Percentiles rank a stretch among this genome's conserved stretches.
These are phyloP conservation scores for Xiphorhynchus erythropygius DNA, from an alignment of 2,797 vertebrate species.

Conservation along the genomic window DNA sequence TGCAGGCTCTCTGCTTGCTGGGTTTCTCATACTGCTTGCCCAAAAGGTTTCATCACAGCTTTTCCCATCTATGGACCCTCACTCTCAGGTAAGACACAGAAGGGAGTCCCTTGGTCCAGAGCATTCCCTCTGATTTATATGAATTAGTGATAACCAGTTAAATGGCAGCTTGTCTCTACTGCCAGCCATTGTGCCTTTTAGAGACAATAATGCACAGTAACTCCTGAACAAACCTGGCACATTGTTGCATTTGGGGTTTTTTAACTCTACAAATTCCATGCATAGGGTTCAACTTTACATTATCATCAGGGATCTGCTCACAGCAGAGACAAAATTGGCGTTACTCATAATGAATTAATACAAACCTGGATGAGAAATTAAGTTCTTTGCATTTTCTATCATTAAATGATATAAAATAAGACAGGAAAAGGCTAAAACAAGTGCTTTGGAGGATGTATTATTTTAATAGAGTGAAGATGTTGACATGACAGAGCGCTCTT, in stretches of 20 bases:
- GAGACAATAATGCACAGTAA: not conserved
- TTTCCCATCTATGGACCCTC: not conserved
- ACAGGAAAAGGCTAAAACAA: constrained; percentile 16
- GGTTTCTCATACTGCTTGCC: not conserved
- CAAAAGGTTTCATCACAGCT: not conserved
- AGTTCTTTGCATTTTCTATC: not conserved
- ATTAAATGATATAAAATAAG: not conserved
- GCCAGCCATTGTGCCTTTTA: not conserved
- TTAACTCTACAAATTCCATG: not conserved
- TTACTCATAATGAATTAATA: not conserved
- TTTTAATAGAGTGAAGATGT: constrained; percentile 13
- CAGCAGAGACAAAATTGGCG: not conserved
- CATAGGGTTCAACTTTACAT: not conserved
- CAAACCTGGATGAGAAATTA: constrained; percentile 10
- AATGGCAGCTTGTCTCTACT: not conserved
- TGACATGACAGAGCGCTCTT: not conserved
- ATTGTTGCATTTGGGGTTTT: accelerated
- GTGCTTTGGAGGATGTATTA: constrained; percentile 2
- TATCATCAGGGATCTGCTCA: not conserved
- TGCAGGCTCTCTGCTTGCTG: not conserved
- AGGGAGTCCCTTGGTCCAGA: not conserved
- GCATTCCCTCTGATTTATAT: not conserved
- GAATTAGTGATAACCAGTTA: not conserved
- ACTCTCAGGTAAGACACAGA: not conserved
- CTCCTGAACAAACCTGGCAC: not conserved